Evolutionary conservation across 2,113 vertebrate genomes (phyloP).

Genomic region (Nyctibius bracteatus): DNA sequence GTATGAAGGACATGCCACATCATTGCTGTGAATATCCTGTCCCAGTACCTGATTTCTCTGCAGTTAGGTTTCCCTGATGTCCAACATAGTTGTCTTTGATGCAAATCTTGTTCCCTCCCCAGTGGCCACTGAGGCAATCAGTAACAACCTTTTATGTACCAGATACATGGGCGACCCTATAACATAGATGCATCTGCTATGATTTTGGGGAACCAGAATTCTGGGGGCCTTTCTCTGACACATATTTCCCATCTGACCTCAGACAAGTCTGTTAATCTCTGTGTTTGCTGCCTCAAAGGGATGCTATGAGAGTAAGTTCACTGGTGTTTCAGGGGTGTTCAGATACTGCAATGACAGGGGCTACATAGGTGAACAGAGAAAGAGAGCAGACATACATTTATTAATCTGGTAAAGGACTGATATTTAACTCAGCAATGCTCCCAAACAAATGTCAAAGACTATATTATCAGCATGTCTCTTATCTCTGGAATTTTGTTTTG

Average conservation of each 20-base stretch:
- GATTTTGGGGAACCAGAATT: background rate
- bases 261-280: background rate
- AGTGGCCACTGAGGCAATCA: background rate
- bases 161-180: background rate
- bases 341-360: background rate
- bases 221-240: background rate
- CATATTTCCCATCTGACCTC: background rate
- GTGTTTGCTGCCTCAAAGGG: background rate
- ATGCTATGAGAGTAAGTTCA: background rate
- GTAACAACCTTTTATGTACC: background rate
- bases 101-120: background rate
- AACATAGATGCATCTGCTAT: background rate
- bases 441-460: conserved; percentile 16
- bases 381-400: background rate
- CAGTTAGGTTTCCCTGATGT: background rate
- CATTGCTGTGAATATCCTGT: background rate
- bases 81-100: background rate
- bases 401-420: background rate
- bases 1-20: background rate
- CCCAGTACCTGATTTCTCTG: background rate
- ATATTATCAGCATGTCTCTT: conserved; percentile 11
- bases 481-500: conserved; percentile 47
- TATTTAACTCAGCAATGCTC: conserved; percentile 2
- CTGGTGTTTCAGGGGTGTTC: background rate
- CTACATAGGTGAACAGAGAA: background rate